Percentiles rank a stretch among this genome's conserved stretches.
phyloP scores from a whole-genome alignment of 2,888 invertebrate genomes.

The Chrysodeixis includens region DNA sequence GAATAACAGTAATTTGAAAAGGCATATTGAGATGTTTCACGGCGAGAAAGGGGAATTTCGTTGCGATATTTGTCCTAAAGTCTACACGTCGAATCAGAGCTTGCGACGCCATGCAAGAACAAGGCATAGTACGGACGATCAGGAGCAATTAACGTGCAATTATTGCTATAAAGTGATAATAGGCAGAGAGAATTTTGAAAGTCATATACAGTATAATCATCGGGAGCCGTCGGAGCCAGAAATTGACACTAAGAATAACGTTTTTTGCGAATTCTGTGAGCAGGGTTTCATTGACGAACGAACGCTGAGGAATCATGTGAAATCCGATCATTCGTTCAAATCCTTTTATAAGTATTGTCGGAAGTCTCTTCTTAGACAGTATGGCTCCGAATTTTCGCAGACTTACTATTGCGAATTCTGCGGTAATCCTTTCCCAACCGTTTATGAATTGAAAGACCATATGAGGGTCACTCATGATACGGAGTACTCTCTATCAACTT shows the following conservation, averaged over 20 bases:
- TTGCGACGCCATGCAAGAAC: slow-evolving; percentile 70
- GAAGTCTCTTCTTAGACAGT: slow-evolving; percentile 65
- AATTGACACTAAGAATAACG: slow-evolving; percentile 23
- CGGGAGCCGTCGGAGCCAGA: slow-evolving; percentile 16
- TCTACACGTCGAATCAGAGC: slow-evolving; percentile 78
- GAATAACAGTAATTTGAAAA: slow-evolving; percentile 73
- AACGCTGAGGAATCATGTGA: slow-evolving; percentile 72
- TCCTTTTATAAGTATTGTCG: slow-evolving; percentile 78
- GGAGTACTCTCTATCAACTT: slow-evolving; percentile 72
- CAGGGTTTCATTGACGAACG: slow-evolving; percentile 67
- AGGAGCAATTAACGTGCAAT: slow-evolving; percentile 58
- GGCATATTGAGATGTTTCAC: slow-evolving; percentile 77
- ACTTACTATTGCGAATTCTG: slow-evolving; percentile 77
- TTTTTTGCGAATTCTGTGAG: slow-evolving; percentile 68
- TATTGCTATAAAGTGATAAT: slow-evolving; percentile 58
- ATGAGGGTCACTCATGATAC: slow-evolving; percentile 72
- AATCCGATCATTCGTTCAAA: slow-evolving; percentile 74
- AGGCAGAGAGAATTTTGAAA: slow-evolving; percentile 62
- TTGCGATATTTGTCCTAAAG: slow-evolving; percentile 78
- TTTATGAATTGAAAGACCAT: slow-evolving; percentile 77
- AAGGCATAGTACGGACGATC: slow-evolving; percentile 62
- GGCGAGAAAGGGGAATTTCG: slow-evolving; percentile 70
- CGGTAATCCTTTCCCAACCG: slow-evolving; percentile 61
- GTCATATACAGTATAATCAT: slow-evolving; percentile 58
- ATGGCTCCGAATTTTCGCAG: slow-evolving; percentile 33